Evolutionary conservation across 2,797 vertebrate genomes (phyloP), one percentile per base, ranked within the genome.

Genomic region (Pangasius mekongensis): DNA sequence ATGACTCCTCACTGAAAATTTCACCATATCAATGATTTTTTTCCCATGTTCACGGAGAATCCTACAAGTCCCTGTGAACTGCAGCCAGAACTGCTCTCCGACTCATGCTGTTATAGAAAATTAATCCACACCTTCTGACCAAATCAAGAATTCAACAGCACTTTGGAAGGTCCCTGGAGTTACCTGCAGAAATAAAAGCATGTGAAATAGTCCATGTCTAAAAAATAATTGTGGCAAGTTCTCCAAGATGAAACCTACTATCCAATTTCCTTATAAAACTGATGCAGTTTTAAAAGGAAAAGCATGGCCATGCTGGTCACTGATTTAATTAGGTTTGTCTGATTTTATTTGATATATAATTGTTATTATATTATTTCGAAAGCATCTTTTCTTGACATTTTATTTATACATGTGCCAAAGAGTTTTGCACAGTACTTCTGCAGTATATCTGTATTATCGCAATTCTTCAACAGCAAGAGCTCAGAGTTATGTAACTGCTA

Each of bases 91-190:
- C 58, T 66, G 81, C 24, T 64, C 58, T 83, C 11, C 27, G 36
- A 64, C 36, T 47, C 60, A 64, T 64, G 81, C 81, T 83, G 58
- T 83, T 47, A 83, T 43, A 43, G 80, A 83, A 64, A 30, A 85
- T 83, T 64, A 83, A 47, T 81, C 52, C 78, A 81, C 78, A 82
- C 54, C 54, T 82, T 60, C 11, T 60, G 78, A 24, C 56, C 30
- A 81, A 60, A 60, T 81, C 52, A 39, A 82, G 56, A 54, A 54
- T 77, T 77, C 49, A 77, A 16, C 78, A 82, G 56, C 22, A 22
- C 56, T 82, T 11, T 16, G 49, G 2, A 39, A 11, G 36, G 10
- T 81, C 33, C 56, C 56, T 82, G 54, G 56, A 82, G 33, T 36
- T 60, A 82, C 54, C 33, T 27, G 54, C 27, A 60, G 78, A 60